These are phyloP conservation scores for Martes martes DNA, from an alignment of 2,113 vertebrate genomes.

Conservation along the genomic window DNA sequence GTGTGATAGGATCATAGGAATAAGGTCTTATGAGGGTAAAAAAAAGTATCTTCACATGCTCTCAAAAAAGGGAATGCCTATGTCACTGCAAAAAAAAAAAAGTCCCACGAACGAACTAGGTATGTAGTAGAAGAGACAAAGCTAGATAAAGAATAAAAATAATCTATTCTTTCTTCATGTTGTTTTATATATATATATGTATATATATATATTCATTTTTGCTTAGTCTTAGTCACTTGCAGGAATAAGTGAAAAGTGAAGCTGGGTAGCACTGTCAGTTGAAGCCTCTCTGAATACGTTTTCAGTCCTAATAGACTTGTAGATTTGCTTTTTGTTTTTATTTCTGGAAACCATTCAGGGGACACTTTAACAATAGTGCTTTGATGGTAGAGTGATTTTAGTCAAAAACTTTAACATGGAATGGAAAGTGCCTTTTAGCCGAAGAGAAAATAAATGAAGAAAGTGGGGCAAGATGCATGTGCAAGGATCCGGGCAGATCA, in stretches of 20 bases:
- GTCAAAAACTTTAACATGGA: background rate
- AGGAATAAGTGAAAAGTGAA: background rate
- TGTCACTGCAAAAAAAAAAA: background rate
- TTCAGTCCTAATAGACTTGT: background rate
- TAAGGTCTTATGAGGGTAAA: background rate
- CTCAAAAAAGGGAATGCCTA: background rate
- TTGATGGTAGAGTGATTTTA: background rate
- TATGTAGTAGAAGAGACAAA: background rate
- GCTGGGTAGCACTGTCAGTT: background rate
- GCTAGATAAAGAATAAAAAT: background rate
- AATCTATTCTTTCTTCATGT: background rate
- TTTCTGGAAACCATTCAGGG: background rate
- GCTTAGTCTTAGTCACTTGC: background rate
- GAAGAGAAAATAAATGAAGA: slow-evolving; percentile 13
- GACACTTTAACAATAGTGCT: background rate
- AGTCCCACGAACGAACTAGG: background rate
- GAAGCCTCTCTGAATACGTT: background rate
- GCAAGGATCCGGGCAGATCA: background rate
- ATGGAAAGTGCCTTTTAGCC: background rate
- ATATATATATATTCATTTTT: background rate
- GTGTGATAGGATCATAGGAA: background rate
- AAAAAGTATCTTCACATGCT: background rate
- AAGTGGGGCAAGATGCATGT: background rate
- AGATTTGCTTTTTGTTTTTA: slow-evolving; percentile 7
- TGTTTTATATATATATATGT: background rate